phyloP scores from a whole-genome alignment of 2,113 vertebrate species.

The Mandrillus leucophaeus region DNA sequence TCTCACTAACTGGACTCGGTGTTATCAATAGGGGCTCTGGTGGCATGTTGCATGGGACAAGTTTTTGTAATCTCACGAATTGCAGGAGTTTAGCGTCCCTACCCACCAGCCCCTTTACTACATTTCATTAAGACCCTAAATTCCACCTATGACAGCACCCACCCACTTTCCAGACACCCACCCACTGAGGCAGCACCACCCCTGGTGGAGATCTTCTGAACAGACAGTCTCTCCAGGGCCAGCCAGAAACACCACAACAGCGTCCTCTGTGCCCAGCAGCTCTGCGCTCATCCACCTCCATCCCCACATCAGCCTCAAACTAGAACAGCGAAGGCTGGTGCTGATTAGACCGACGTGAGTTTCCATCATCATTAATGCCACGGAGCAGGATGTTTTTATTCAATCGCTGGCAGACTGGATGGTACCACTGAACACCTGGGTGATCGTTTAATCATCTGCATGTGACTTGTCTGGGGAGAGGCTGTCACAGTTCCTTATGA shows the following conservation, averaged over 20 bases:
- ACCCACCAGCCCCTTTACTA: not conserved
- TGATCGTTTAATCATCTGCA: not conserved
- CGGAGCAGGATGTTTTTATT: not conserved
- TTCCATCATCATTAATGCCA: not conserved
- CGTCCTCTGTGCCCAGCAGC: not conserved
- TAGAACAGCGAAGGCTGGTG: not conserved
- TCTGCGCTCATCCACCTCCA: fast-evolving
- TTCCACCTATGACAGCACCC: not conserved
- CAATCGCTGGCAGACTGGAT: not conserved
- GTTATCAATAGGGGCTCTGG: not conserved
- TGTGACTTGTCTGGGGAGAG: constrained; percentile 18
- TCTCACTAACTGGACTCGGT: not conserved
- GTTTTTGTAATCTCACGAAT: not conserved
- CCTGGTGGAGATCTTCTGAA: not conserved
- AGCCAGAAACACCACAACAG: not conserved
- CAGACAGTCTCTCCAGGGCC: not conserved
- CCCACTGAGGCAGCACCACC: not conserved
- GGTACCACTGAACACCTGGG: constrained; percentile 32
- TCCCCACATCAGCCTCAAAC: not conserved
- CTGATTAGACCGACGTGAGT: not conserved
- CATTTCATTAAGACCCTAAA: not conserved
- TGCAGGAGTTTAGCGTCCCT: not conserved
- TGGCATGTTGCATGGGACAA: not conserved
- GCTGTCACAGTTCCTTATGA: constrained; percentile 2
- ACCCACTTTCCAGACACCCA: not conserved